Base-by-base conservation (phyloP, 2,888 invertebrate species). In the Hydrotaea diabolus region DNA sequence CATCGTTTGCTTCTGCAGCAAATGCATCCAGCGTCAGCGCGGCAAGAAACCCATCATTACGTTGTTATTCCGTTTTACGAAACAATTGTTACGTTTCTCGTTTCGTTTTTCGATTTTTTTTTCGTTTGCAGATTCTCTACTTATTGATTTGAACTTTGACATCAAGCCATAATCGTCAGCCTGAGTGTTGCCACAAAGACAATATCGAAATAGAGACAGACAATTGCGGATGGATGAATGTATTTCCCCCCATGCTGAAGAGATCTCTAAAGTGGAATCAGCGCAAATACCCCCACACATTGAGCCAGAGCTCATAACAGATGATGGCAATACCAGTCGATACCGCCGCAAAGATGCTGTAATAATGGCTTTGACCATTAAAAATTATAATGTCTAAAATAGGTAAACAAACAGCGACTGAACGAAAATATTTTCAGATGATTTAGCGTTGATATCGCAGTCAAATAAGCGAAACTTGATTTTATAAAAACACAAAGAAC, bases 341-440 rank as follows among this genome's bases (percentile, higher is more conserved):
- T 23, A 15, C 21, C 17, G 39, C 9, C 19, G 26, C 2, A 74
- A 77, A 31, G 83, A 83, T 81, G 81, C 84, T 72, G 76, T 84
- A 84, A 84, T 81, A 84, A 84, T 81, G 81, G 84, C 75, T 84
- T 84, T 84, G 84, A 84, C 84, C 81, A 84, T 84, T 84, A 76
- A 84, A 83, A 84, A 77, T 77, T 84, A 72, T 80, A 80, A 80
- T 80, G 75, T 84, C 64, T 77, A 64, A 75, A 84, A 62, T 75
- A 72, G 66, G 17, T 39, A 80, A 15, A 49, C 57, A 77, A 55
- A 59, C 59, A 71, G 46, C 49, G 19, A 73, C 36, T 77, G 49
- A 53, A 57, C 74, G 49, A 53, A 57, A 78, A 78, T 73, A 81
- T 76, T 81, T 57, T 43, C 55, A 84, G 81, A 84, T 84, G 46